Percentiles rank a stretch among this genome's conserved stretches.
Conservation (phyloP, 2,797 vertebrate genomes). For the Sus cebifrons region DNA sequence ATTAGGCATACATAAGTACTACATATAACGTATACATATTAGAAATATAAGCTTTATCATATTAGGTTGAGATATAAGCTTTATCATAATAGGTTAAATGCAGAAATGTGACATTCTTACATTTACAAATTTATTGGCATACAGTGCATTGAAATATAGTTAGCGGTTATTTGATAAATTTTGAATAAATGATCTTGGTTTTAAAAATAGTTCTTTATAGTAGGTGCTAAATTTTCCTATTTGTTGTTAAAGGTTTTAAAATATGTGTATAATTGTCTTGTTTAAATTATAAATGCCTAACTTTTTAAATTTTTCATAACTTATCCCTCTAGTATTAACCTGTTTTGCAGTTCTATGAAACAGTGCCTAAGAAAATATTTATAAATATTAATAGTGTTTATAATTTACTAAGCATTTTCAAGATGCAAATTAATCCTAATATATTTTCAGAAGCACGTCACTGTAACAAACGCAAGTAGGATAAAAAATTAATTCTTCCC, state of each 20-base stretch:
- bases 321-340: not conserved
- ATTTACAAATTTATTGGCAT: not conserved
- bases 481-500: not conserved
- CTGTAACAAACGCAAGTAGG: conserved; percentile 1
- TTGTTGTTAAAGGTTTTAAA: conserved; percentile 25
- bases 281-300: conserved; percentile 42
- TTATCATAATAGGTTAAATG: not conserved
- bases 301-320: conserved; percentile 40
- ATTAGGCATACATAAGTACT: not conserved
- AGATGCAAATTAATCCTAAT: conserved; percentile 38
- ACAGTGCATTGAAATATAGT: not conserved
- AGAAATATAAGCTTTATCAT: not conserved
- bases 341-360: not conserved
- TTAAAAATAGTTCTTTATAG: not conserved
- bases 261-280: not conserved
- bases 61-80: not conserved
- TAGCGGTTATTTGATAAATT: not conserved
- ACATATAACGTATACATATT: not conserved
- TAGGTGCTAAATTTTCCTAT: not conserved
- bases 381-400: conserved; percentile 68
- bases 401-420: conserved; percentile 56
- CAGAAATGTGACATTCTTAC: not conserved
- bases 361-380: not conserved
- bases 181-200: conserved; percentile 46
- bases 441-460: not conserved